These are phyloP conservation scores for Epinephelus cyanopodus DNA, from an alignment of 2,113 vertebrate genomes.

Conservation along the genomic window DNA sequence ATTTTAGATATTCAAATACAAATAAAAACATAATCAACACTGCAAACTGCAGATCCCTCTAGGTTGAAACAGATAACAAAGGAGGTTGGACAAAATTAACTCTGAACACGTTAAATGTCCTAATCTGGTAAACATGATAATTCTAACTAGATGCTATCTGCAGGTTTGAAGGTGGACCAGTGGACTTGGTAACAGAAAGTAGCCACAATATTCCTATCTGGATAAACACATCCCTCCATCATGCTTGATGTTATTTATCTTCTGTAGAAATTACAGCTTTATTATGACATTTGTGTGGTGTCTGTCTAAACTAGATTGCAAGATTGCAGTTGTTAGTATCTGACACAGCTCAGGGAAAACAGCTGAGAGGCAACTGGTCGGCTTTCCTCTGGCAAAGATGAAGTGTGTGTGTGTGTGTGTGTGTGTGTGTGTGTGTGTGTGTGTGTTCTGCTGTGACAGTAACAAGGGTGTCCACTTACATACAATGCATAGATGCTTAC, in stretches of 20 bases:
- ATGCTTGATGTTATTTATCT: neutral
- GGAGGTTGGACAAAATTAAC: neutral
- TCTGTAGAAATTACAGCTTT: neutral
- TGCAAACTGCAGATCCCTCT: neutral
- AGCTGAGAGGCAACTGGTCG: slow-evolving; percentile 62
- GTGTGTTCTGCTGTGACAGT: neutral
- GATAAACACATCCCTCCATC: neutral
- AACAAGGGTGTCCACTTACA: neutral
- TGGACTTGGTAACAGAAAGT: neutral
- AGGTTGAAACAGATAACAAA: neutral
- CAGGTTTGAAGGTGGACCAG: neutral
- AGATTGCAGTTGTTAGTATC: neutral
- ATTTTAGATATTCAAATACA: neutral
- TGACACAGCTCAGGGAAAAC: slow-evolving; percentile 39
- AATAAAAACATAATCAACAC: neutral
- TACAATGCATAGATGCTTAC: neutral
- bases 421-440: neutral
- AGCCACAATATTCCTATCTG: neutral
- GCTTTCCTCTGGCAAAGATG: neutral
- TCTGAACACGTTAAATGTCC: neutral
- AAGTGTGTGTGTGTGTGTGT: neutral
- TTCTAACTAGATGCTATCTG: neutral
- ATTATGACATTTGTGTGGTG: neutral
- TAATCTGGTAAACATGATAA: neutral
- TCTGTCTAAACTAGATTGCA: slow-evolving; percentile 1